phyloP scores from a whole-genome alignment of 2,113 vertebrate genomes.

The Gallinago media region DNA sequence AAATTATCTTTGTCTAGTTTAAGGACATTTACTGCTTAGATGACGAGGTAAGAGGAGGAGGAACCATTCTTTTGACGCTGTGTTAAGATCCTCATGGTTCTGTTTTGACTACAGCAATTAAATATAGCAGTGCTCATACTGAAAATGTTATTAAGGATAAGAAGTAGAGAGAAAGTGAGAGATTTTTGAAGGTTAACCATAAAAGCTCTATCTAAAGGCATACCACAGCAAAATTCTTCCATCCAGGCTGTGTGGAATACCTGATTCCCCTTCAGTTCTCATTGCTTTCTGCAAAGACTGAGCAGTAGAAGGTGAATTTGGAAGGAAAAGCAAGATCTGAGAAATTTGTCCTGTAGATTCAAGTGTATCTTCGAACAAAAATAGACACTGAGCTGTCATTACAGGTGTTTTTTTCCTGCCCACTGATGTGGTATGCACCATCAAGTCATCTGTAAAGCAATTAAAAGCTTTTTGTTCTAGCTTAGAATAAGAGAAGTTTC shows the following conservation, averaged over 20 bases:
- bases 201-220: neutral
- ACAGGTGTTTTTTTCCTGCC: neutral
- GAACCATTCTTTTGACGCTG: neutral
- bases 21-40: neutral
- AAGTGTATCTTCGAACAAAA: neutral
- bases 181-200: constrained; percentile 21
- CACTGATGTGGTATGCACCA: neutral
- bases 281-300: neutral
- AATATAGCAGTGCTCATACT: neutral
- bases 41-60: neutral
- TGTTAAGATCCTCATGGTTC: neutral
- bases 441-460: neutral
- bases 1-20: neutral
- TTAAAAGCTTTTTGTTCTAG: neutral
- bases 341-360: neutral
- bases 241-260: neutral
- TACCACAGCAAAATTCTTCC: neutral
- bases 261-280: neutral
- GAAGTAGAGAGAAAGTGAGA: constrained; percentile 21
- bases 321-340: neutral
- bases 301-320: neutral
- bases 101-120: constrained; percentile 33
- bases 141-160: constrained; percentile 21
- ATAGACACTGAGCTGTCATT: neutral
- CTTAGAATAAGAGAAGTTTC: neutral